Base-by-base conservation (phyloP, 2,888 invertebrate genomes). In the Idaea straminata region DNA sequence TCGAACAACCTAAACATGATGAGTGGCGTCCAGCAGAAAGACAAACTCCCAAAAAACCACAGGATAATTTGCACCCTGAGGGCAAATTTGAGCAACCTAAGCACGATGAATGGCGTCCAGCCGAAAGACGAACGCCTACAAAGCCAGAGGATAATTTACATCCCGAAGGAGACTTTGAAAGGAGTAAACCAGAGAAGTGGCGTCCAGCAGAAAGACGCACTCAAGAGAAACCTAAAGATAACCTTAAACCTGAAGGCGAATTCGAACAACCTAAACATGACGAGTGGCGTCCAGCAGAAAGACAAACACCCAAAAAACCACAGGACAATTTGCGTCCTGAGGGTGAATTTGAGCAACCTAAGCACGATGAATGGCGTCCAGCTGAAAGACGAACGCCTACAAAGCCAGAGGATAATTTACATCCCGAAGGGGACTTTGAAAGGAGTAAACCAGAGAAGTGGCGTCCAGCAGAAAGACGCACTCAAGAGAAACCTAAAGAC, bases 241-340 rank as follows among this genome's bases (percentile, higher is more conserved):
- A 95, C 74, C 77, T 95, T 0, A 86, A 84, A 62, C 93, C 94
- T 0, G 95, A 95, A 81, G 95, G 95, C 7, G 88, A 88, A 4
- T 90, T 88, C 68, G 82, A 86, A 70, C 69, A 79, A 65, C 81
- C 87, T 74, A 84, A 79, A 72, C 83, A 80, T 10, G 83, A 78
- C 4, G 64, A 79, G 67, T 81, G 83, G 78, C 77, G 78, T 10
- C 84, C 82, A 4, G 83, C 82, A 35, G 4, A 88, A 83, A 78
- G 93, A 60, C 91, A 92, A 0, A 94, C 94, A 75, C 66, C 64
- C 70, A 75, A 74, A 72, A 82, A 75, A 64, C 84, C 82, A 0
- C 47, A 78, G 59, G 84, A 84, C 68, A 95, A 95, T 74, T 76
- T 95, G 0, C 87, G 83, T 64, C 93, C 94, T 0, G 95, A 95